Evolutionary conservation across 2,797 vertebrate species (phyloP), one percentile per base, ranked within the genome.

Genomic region (Labroides dimidiatus): DNA sequence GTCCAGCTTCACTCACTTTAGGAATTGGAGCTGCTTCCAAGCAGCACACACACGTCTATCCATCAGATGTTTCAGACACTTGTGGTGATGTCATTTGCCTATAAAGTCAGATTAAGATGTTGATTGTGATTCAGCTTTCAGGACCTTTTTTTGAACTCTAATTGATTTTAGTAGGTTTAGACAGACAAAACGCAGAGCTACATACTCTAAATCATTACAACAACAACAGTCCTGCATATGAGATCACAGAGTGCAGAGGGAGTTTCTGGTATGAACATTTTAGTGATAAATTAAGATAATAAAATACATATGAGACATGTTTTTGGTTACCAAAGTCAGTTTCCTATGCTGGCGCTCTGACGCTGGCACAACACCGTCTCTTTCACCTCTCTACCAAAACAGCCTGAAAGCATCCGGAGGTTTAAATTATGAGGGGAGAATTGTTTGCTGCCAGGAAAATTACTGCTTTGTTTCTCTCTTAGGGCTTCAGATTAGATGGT

Each of bases 361-460:
- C 11, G 61, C 42, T 56, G 47, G 12, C 4, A 9, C 66, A 65
- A 69, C 42, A 60, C 68, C 55, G 77, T 75, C 2, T 79, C 49
- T 19, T 57, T 68, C 10, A 47, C 27, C 66, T 57, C 59, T 51
- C 36, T 56, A 72, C 49, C 54, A 54, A 53, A 61, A 59, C 50
- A 21, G 49, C 5, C 33, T 30, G 13, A 11, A 27, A 62, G 65
- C 39, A 23, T 19, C n/a, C 4, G 68, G 36, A 16, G 45, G 9
- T 60, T 68, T 61, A 58, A 76, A 62, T 80, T 57, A 74, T 74
- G 69, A 75, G 60, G 43, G 60, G 37, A 70, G 56, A 84, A 70
- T 72, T 61, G 78, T 52, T 54, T 27, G 8, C 69, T 82, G 78
- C 69, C 81, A 78, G 66, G 76, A 86, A 85, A 84, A 84, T 81